Evolutionary conservation across 1,140 invertebrate genomes (phyloP).

Genomic region (Musca domestica): DNA sequence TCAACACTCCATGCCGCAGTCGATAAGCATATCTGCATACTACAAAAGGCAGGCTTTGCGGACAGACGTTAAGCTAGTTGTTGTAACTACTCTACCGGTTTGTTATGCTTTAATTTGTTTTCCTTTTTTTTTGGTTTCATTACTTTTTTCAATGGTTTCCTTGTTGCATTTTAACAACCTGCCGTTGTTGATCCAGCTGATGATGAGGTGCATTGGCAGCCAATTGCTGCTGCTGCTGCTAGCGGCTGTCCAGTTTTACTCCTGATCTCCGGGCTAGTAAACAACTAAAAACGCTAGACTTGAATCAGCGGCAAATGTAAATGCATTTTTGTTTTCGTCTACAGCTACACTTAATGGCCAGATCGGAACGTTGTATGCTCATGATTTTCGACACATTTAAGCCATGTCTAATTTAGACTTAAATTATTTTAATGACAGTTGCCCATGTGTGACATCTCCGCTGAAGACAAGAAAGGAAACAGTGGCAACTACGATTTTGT

Average conservation of each 20-base stretch:
- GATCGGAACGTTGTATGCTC: slow-evolving; percentile 15
- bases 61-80: too few relatives aligned
- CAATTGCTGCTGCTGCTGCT: too few relatives aligned
- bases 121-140: neutral
- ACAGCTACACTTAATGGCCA: slow-evolving; percentile 16
- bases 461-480: too few relatives aligned
- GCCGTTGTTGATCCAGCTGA: neutral
- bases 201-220: too few relatives aligned
- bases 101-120: slow-evolving; percentile 14
- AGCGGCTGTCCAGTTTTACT: too few relatives aligned
- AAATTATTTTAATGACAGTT: slow-evolving; percentile 22
- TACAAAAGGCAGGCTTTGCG: too few relatives aligned
- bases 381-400: slow-evolving; percentile 22
- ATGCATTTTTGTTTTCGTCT: neutral
- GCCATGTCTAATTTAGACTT: slow-evolving; percentile 21
- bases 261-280: too few relatives aligned
- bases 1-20: too few relatives aligned
- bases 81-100: neutral
- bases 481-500: too few relatives aligned
- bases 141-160: neutral
- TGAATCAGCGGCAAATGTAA: too few relatives aligned
- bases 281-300: too few relatives aligned
- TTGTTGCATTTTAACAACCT: slow-evolving; percentile 8
- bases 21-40: too few relatives aligned
- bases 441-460: slow-evolving; percentile 14